phyloP scores from a whole-genome alignment of 2,888 invertebrate species.

The Lasioglossum zephyrum region DNA sequence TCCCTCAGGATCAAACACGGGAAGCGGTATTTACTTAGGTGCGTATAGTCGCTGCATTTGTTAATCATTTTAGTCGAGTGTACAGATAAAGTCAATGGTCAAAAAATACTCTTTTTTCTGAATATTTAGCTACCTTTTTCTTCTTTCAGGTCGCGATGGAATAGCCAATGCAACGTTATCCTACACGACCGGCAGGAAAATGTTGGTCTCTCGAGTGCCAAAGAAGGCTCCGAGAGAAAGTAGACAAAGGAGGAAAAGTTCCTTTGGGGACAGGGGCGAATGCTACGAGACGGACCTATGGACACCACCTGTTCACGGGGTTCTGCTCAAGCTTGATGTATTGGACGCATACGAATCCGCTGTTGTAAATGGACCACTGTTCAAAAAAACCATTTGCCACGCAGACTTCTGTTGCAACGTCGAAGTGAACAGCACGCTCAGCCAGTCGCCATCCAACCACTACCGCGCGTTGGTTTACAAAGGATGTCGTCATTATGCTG shows the following conservation, averaged over 20 bases:
- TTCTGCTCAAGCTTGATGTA: slow-evolving; percentile 26
- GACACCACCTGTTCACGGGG: background rate
- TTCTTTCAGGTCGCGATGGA: slow-evolving; percentile 77
- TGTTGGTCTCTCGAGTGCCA: slow-evolving; percentile 72
- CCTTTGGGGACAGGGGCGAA: no score
- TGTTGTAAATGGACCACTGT: background rate
- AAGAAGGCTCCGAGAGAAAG: slow-evolving; percentile 26
- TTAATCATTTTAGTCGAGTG: background rate
- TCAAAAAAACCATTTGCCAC: slow-evolving; percentile 55
- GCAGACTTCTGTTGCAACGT: slow-evolving; percentile 75
- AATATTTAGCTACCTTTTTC: background rate
- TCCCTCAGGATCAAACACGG: slow-evolving; percentile 80
- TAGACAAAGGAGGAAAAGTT: background rate
- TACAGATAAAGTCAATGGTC: background rate
- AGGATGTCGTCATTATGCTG: slow-evolving; percentile 71
- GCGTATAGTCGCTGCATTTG: background rate
- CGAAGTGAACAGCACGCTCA: slow-evolving; percentile 52
- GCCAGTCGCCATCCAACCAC: slow-evolving; percentile 55
- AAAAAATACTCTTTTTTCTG: background rate
- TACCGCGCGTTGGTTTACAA: slow-evolving; percentile 80
- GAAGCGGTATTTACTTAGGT: slow-evolving; percentile 85
- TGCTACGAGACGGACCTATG: background rate
- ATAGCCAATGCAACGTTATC: slow-evolving; percentile 67
- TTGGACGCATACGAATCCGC: slow-evolving; percentile 14
- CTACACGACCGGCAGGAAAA: slow-evolving; percentile 15